These are phyloP conservation scores for Peromyscus nudipes DNA, from an alignment of 2,797 vertebrate genomes.

Conservation along the genomic window DNA sequence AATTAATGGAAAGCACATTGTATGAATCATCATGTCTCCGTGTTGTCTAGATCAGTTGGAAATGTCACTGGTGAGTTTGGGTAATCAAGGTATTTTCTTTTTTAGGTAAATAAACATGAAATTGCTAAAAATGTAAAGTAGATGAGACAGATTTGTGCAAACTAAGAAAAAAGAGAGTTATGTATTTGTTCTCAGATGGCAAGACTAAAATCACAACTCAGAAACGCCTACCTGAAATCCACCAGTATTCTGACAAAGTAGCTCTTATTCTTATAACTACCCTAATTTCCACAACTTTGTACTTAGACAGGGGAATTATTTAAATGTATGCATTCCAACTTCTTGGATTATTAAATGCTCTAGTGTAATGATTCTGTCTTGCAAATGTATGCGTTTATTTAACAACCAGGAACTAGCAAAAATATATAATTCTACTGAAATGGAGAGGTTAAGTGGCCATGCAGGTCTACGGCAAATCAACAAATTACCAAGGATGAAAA, in stretches of 20 bases:
- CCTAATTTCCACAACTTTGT: not conserved
- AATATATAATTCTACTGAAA: not conserved
- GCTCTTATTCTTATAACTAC: not conserved
- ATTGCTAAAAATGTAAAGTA: not conserved
- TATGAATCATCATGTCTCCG: not conserved
- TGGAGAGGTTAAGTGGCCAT: not conserved
- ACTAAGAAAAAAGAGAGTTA: not conserved
- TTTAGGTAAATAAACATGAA: not conserved
- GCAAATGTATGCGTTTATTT: not conserved
- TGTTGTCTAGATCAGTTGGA: not conserved
- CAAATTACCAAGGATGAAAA: not conserved
- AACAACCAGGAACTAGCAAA: not conserved
- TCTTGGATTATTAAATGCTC: not conserved
- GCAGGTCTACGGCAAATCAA: not conserved
- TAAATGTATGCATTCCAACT: not conserved
- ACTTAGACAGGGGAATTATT: not conserved
- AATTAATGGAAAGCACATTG: not conserved
- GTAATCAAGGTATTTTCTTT: not conserved
- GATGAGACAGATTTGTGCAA: not conserved
- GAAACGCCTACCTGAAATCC: not conserved
- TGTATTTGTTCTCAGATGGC: not conserved
- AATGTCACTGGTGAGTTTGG: not conserved
- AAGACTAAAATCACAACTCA: not conserved
- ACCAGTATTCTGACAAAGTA: not conserved
- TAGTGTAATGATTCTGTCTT: not conserved